Evolutionary conservation across 2,797 vertebrate species (phyloP).

Genomic region (Spinus olivaceus): DNA sequence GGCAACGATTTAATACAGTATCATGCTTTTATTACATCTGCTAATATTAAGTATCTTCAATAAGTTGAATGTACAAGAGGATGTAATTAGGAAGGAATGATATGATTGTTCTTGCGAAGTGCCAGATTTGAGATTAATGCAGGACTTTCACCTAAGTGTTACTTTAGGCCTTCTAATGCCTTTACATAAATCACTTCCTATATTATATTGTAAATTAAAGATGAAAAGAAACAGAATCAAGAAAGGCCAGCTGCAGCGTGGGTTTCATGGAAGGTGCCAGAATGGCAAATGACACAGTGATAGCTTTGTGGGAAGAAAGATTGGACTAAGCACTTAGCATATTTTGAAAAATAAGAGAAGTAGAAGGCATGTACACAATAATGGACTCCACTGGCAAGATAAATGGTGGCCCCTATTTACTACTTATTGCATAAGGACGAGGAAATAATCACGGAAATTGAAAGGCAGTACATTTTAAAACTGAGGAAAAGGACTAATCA

Average conservation of each 20-base stretch:
- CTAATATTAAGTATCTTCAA: background rate
- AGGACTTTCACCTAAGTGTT: background rate
- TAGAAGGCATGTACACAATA: background rate
- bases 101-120: background rate
- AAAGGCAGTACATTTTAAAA: slow-evolving; percentile 13
- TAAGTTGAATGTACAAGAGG: background rate
- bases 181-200: background rate
- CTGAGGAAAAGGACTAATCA: background rate
- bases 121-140: background rate
- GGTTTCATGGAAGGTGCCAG: background rate
- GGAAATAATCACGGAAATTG: slow-evolving; percentile 27
- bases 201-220: background rate
- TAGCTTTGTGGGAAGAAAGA: background rate
- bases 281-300: background rate
- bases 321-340: background rate
- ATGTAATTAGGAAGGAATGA: background rate
- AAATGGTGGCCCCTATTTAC: slow-evolving; percentile 9
- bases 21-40: background rate
- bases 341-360: background rate
- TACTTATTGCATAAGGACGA: background rate
- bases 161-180: background rate
- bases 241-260: background rate
- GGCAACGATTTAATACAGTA: background rate
- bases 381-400: slow-evolving; percentile 1
- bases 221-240: background rate